A percentile compares a stretch with the other conserved stretches of the same genome.
These are phyloP conservation scores for Drosophila albomicans DNA, from an alignment of 1,140 invertebrate genomes.

Conservation along the genomic window DNA sequence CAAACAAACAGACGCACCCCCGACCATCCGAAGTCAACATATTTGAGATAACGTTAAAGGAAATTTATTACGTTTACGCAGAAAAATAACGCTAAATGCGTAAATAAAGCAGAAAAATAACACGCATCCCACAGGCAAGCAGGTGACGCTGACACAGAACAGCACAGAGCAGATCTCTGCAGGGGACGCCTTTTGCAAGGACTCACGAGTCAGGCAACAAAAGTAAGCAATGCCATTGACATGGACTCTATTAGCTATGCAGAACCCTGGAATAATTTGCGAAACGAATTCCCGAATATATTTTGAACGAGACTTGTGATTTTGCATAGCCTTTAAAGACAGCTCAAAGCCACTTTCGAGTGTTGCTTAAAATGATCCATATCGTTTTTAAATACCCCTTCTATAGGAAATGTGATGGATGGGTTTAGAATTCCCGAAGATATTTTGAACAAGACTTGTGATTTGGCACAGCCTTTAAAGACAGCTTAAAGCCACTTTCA, in stretches of 20 bases:
- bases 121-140: slow-evolving; percentile 29
- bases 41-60: slow-evolving; percentile 72
- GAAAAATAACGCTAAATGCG: slow-evolving; percentile 67
- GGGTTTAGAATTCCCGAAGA: no score
- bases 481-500: no score
- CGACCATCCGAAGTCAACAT: slow-evolving; percentile 29
- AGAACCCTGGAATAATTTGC: not conserved
- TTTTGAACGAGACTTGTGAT: not conserved
- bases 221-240: slow-evolving; percentile 17
- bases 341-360: no score
- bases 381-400: no score
- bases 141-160: not conserved
- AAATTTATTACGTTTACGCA: slow-evolving; percentile 76
- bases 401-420: no score
- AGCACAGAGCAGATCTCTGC: slow-evolving; percentile 8
- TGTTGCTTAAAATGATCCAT: no score
- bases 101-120: slow-evolving; percentile 69
- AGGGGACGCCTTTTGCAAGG: not conserved
- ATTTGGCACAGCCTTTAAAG: no score
- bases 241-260: slow-evolving; percentile 5
- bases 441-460: slow-evolving; percentile 1
- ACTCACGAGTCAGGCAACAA: slow-evolving; percentile 9
- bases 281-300: not conserved
- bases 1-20: slow-evolving; percentile 1
- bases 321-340: not conserved